Conservation (phyloP, 2,888 invertebrate species). For the Drosophila siamana region DNA sequence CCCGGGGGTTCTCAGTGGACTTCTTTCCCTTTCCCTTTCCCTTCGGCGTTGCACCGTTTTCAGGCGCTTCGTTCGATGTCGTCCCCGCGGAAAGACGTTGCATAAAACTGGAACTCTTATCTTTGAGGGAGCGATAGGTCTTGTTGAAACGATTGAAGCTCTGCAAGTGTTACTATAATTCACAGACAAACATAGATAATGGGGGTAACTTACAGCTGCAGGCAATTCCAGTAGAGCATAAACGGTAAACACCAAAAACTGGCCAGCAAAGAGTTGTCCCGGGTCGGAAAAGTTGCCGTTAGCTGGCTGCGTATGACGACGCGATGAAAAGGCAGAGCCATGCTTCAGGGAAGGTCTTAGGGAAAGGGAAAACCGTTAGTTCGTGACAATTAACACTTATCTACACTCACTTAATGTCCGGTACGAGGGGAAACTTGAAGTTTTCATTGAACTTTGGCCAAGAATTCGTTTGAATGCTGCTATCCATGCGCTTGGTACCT, state of each 20-base stretch:
- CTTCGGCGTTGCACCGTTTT: slow-evolving; percentile 36
- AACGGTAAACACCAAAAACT: slow-evolving; percentile 85
- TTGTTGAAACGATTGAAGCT: slow-evolving; percentile 84
- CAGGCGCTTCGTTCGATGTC: slow-evolving; percentile 43
- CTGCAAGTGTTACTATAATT: slow-evolving; percentile 63
- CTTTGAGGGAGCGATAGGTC: slow-evolving; percentile 84
- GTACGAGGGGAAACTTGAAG: slow-evolving; percentile 89
- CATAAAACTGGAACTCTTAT: slow-evolving; percentile 82
- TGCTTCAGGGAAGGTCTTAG: slow-evolving; percentile 72
- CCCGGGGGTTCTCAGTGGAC: slow-evolving; percentile 62
- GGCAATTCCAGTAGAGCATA: slow-evolving; percentile 85
- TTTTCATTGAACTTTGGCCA: slow-evolving; percentile 94
- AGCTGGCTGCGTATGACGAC: slow-evolving; percentile 56
- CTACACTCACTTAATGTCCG: slow-evolving; percentile 82
- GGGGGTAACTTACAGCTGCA: slow-evolving; percentile 77
- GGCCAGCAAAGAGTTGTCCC: slow-evolving; percentile 84
- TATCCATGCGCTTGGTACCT: slow-evolving; percentile 91
- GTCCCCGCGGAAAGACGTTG: slow-evolving; percentile 75
- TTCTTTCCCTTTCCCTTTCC: slow-evolving; percentile 58
- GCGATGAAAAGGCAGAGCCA: slow-evolving; percentile 48
- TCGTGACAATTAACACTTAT: not conserved
- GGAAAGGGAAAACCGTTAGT: not conserved
- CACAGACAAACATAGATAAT: slow-evolving; percentile 21
- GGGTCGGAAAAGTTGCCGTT: slow-evolving; percentile 70
- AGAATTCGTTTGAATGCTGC: slow-evolving; percentile 90